Conservation (phyloP, 2,888 invertebrate genomes). For the Iselma pallidipennis region DNA sequence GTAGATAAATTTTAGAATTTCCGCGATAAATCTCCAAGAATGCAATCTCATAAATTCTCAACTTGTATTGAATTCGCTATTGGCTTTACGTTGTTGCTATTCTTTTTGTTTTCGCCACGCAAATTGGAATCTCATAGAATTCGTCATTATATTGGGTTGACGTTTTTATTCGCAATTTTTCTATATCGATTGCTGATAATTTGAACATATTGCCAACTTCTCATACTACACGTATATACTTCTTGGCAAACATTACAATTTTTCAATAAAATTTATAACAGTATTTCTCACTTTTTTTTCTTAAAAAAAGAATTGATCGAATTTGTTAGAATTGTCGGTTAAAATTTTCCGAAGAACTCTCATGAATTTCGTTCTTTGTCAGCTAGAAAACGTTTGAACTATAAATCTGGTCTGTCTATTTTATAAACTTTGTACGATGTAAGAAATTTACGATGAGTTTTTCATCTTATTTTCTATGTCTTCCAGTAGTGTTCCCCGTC, state of each 20-base stretch:
- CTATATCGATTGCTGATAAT: background rate
- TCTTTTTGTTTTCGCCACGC: background rate
- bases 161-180: background rate
- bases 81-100: background rate
- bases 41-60: background rate
- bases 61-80: background rate
- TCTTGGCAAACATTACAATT: too few species aligned
- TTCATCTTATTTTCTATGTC: slow-evolving; percentile 3
- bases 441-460: slow-evolving; percentile 8
- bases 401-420: slow-evolving; percentile 10
- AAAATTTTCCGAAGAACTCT: background rate
- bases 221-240: too few species aligned
- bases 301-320: too few species aligned
- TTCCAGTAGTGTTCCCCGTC: background rate
- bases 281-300: too few species aligned
- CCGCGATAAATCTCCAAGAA: background rate
- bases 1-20: background rate
- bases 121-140: background rate
- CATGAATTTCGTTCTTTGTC: slow-evolving; percentile 3
- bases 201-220: background rate
- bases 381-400: slow-evolving; percentile 8
- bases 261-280: too few species aligned
- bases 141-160: background rate
- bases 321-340: background rate
- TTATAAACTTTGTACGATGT: slow-evolving; percentile 12